Percentiles rank a stretch among this genome's conserved stretches.
Conservation (phyloP, 2,888 invertebrate species). For the Lampropteryx suffumata region DNA sequence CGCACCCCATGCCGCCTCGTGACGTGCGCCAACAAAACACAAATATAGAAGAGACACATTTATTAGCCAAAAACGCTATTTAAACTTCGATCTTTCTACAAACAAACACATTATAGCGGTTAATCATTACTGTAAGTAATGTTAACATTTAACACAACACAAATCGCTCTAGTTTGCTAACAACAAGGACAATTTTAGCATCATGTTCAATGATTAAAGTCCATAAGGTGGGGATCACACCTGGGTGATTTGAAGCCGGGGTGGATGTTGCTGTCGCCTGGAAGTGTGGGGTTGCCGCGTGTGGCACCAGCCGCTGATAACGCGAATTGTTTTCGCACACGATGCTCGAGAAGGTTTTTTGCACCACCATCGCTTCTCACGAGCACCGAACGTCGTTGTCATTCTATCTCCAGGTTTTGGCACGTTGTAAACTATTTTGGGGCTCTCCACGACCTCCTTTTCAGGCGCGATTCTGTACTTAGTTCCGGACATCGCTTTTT, state of each 20-base stretch:
- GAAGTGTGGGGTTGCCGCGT: slow-evolving; percentile 58
- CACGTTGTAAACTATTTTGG: slow-evolving; percentile 72
- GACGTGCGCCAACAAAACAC: slow-evolving; percentile 74
- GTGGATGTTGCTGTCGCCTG: slow-evolving; percentile 57
- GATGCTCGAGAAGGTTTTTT: slow-evolving; percentile 58
- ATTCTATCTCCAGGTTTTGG: slow-evolving; percentile 74
- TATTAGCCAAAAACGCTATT: slow-evolving; percentile 77
- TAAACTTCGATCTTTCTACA: slow-evolving; percentile 66
- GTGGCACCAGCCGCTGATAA: slow-evolving; percentile 60
- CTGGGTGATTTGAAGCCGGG: slow-evolving; percentile 77
- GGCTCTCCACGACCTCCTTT: slow-evolving; percentile 64
- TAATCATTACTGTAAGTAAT: slow-evolving; percentile 17
- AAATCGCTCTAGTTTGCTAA: slow-evolving; percentile 16
- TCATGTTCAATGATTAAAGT: slow-evolving; percentile 30
- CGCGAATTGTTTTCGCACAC: slow-evolving; percentile 55
- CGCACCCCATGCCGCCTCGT: slow-evolving; percentile 53
- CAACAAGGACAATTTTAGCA: slow-evolving; percentile 27
- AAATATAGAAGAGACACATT: slow-evolving; percentile 73
- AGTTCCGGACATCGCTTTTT: slow-evolving; percentile 64
- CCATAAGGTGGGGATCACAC: slow-evolving; percentile 57
- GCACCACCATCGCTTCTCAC: slow-evolving; percentile 59
- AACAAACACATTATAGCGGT: slow-evolving; percentile 46
- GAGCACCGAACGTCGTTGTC: slow-evolving; percentile 69
- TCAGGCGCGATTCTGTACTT: slow-evolving; percentile 69
- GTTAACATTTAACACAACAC: slow-evolving; percentile 17